Conservation (phyloP, 2,797 vertebrate species). For the Acrossocheilus wenchowensis region DNA sequence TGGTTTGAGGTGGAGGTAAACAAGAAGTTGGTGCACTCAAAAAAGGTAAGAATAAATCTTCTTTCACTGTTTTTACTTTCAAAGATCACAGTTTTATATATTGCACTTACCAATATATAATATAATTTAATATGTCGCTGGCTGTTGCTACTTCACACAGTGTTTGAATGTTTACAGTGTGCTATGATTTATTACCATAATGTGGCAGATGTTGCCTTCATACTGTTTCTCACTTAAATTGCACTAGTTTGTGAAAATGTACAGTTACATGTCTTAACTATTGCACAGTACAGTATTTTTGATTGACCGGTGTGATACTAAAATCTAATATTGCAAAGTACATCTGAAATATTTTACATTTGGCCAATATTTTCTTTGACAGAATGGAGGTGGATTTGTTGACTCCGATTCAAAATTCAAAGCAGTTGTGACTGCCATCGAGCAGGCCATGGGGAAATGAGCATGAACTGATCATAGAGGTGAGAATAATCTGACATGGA, state of each 20-base stretch:
- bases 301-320: not conserved
- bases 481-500: slow-evolving; percentile 27
- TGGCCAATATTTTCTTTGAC: slow-evolving; percentile 17
- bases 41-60: slow-evolving; percentile 57
- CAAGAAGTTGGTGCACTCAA: slow-evolving; percentile 64
- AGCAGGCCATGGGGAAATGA: slow-evolving; percentile 59
- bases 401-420: slow-evolving; percentile 55
- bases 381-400: slow-evolving; percentile 66
- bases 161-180: too few relatives aligned
- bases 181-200: not conserved
- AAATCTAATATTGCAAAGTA: not conserved
- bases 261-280: not conserved
- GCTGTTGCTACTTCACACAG: too few relatives aligned
- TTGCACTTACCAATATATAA: not conserved
- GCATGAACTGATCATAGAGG: slow-evolving; percentile 47
- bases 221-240: not conserved
- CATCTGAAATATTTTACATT: not conserved
- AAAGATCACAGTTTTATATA: not conserved
- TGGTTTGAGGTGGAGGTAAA: slow-evolving; percentile 68
- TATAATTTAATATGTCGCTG: too few relatives aligned
- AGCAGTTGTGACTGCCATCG: slow-evolving; percentile 55
- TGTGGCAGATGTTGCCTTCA: not conserved
- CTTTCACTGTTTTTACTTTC: not conserved
- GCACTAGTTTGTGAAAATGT: not conserved
- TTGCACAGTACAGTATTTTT: not conserved